Conservation (phyloP, 2,888 invertebrate genomes). For the Hypena proboscidalis region DNA sequence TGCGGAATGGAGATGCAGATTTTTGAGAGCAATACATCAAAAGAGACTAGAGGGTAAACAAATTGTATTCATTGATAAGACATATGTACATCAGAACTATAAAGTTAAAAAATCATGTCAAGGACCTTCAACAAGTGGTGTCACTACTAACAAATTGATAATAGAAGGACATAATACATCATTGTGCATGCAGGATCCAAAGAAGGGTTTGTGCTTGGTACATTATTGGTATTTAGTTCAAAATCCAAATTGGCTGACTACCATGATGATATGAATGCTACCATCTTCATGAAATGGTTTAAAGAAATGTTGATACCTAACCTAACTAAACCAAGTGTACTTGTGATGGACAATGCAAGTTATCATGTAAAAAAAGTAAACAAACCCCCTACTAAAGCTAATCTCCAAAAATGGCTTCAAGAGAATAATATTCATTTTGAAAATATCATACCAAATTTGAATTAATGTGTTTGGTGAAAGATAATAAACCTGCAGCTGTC, state of each 20-base stretch:
- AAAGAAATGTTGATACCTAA: constrained; percentile 27
- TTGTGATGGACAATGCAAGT: too few relatives aligned
- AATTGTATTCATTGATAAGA: too few relatives aligned
- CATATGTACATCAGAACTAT: constrained; percentile 13
- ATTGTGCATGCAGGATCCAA: constrained; percentile 32
- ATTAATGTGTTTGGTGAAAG: too few relatives aligned
- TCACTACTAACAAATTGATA: constrained; percentile 15
- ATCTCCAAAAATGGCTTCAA: too few relatives aligned
- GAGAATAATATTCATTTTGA: too few relatives aligned
- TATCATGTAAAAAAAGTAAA: too few relatives aligned
- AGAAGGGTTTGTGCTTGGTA: constrained; percentile 26
- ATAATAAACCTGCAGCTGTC: too few relatives aligned
- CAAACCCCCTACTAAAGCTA: too few relatives aligned
- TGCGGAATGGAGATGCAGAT: background rate
- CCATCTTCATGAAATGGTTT: constrained; percentile 24
- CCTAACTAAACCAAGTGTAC: too few relatives aligned
- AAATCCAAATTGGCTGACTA: constrained; percentile 24
- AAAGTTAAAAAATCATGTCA: constrained; percentile 28
- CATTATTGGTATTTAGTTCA: constrained; percentile 31
- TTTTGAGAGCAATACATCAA: background rate
- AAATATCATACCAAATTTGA: too few relatives aligned
- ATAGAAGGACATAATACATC: constrained; percentile 27
- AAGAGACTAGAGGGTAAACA: too few relatives aligned
- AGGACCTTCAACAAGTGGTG: constrained; percentile 23
- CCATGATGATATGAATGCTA: constrained; percentile 31